Evolutionary conservation across 2,113 vertebrate genomes (phyloP), one percentile per base, ranked within the genome.

Genomic region (Gopherus evgoodei): DNA sequence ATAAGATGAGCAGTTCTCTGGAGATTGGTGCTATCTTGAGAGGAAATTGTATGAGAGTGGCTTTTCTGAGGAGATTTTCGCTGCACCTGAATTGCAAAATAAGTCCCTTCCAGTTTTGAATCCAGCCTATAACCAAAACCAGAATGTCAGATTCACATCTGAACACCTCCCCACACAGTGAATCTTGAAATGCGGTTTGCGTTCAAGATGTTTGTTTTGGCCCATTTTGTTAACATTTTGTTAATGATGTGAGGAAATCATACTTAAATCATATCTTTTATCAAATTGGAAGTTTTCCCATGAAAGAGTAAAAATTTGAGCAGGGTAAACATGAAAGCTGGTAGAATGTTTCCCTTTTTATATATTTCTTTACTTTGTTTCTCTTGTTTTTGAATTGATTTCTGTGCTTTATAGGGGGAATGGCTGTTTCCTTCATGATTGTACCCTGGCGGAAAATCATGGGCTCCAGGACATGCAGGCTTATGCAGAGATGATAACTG

Each of bases 241-340:
- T 31, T 82, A 81, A 54, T 90, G 16, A 50, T n/a, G 65, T 72
- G 53, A 12, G 86, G 47, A 84, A 93, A 79, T 87, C 47, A 59
- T 75, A n/a, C 81, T 35, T 84, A 42, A 27, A 44, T 29, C 52
- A 87, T 84, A 52, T 76, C n/a, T 92, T 93, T 75, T 56, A 76
- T 90, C 59, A 56, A 86, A 44, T 81, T 87, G 65, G 72, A 95
- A 83, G 93, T 75, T 53, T 95, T 21, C 22, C 94, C 38, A 75
- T 78, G 79, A 92, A 54, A 50, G 38, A 87, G 57, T 6, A 92
- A n/a, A 76, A 90, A 86, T 6, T 11, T 0, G 86, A 3, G 88
- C 11, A 44, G 42, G 24, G 22, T 44, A 44, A 42, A 69, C 38
- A 76, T 24, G 14, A 44, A 38, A 54, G 11, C 85, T 94, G 84